Percentiles rank a stretch among this genome's conserved stretches.
Conservation (phyloP, 92 coral and sea anemone genomes). For the Porites rus region DNA sequence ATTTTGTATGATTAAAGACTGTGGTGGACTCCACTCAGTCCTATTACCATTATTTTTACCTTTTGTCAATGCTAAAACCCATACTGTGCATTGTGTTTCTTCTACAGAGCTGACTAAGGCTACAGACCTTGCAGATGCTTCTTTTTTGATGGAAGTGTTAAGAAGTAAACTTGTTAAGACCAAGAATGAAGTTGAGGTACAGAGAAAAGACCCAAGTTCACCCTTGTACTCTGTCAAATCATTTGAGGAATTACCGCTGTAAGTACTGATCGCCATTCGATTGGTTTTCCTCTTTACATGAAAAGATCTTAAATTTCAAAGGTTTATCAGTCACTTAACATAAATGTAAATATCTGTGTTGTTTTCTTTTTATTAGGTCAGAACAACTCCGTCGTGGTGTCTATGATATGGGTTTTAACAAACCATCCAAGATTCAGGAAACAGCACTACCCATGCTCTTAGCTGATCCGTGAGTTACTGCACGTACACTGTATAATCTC, state of each 20-base stretch:
- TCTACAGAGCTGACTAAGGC: not conserved
- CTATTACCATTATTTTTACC: too few relatives aligned
- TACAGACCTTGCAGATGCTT: slow-evolving; percentile 67
- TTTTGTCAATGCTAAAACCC: too few relatives aligned
- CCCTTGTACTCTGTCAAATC: slow-evolving; percentile 95
- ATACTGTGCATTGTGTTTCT: not conserved
- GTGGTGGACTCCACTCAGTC: too few relatives aligned
- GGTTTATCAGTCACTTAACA: not conserved
- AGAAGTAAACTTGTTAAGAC: slow-evolving; percentile 79
- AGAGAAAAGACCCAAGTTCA: slow-evolving; percentile 87
- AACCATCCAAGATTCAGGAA: slow-evolving; percentile 96
- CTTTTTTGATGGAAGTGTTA: slow-evolving; percentile 77
- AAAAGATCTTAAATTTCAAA: too few relatives aligned
- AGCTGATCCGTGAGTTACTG: slow-evolving; percentile 55
- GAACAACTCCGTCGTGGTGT: slow-evolving; percentile 85
- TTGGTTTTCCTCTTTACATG: too few relatives aligned
- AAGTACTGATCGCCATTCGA: slow-evolving; percentile 33
- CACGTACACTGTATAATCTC: not conserved
- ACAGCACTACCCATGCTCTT: slow-evolving; percentile 96
- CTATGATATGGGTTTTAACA: slow-evolving; percentile 97
- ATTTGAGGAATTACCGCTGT: slow-evolving; percentile 97
- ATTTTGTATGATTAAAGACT: too few relatives aligned
- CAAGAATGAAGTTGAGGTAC: slow-evolving; percentile 88
- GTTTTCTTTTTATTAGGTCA: slow-evolving; percentile 46
- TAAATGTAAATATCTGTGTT: not conserved